phyloP scores from a whole-genome alignment of 1,140 invertebrate species.

The Phymastichus coffea region DNA sequence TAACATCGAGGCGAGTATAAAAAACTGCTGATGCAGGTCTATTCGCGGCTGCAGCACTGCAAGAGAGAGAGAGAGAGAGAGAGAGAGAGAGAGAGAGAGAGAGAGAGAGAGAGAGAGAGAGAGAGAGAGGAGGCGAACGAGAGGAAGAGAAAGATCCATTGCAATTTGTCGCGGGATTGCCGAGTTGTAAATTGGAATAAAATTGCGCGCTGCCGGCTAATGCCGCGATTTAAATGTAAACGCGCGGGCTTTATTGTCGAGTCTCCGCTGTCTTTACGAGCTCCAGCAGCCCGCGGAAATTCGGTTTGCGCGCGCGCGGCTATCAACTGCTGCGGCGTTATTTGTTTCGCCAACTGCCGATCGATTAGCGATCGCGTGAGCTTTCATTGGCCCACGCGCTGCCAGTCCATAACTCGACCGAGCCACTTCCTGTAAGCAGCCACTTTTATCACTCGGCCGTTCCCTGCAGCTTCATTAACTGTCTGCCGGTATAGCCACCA shows the following conservation, averaged over 20 bases:
- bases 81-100: no score
- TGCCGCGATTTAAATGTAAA: conserved; percentile 47
- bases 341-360: background rate
- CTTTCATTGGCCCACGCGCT: no score
- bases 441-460: no score
- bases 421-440: no score
- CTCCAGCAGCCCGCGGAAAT: conserved; percentile 10
- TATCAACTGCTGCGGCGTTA: background rate
- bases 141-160: conserved; percentile 14
- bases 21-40: conserved; percentile 27
- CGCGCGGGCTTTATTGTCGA: conserved; percentile 34
- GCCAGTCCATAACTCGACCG: no score
- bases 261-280: conserved; percentile 12
- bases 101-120: background rate
- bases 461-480: no score
- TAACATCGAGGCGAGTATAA: conserved; percentile 13
- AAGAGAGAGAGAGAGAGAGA: no score
- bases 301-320: background rate
- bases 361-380: no score
- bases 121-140: conserved; percentile 8
- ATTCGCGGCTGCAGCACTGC: no score
- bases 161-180: conserved; percentile 25
- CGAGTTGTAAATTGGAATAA: conserved; percentile 43
- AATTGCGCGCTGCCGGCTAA: conserved; percentile 44
- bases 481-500: no score